Evolutionary conservation across 2,113 vertebrate species (phyloP), one percentile per base, ranked within the genome.

Genomic region (Eupsittula cactorum): DNA sequence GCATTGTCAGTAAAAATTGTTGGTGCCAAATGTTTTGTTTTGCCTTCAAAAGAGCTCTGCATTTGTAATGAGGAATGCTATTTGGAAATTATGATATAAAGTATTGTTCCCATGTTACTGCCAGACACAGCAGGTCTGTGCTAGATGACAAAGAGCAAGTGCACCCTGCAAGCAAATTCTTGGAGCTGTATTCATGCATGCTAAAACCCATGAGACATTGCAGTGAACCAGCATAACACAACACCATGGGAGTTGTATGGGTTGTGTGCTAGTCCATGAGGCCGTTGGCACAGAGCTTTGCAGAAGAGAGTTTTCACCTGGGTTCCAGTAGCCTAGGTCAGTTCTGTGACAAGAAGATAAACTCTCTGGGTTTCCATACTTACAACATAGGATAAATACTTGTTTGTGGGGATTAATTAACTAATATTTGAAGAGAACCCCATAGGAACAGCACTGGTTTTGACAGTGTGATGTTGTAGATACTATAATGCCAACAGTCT

Each of bases 71-170:
- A 88, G 73, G 49, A 75, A 55, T 62, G 47, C 42, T 71, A 1
- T 79, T 94, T 82, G 63, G 60, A 94, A 95, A 93, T 95, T 68
- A 84, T 79, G 73, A 87, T 89, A 65, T 82, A 76, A 95, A 84
- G 52, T 76, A 39, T 75, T 92, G 77, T 92, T 93, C 69, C 65
- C 65, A 44, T 7, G 3, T 84, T 87, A 52, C 42, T 92, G 89
- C 86, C 74, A 91, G 69, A 41, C 83, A 60, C 89, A 92, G 93
- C 89, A 91, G 69, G 81, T 93, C 80, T 78, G 62, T 76, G 57
- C 77, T 82, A 28, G 55, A 92, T 91, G 53, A 78, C 92, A 93
- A 84, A 93, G 68, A 92, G 64, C 55, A 81, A 94, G 91, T 60
- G 55, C 69, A 79, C 65, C 69, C 89, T 95, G 91, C 88, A 76